phyloP scores from a whole-genome alignment of 2,888 invertebrate genomes.

The Apoda limacodes region DNA sequence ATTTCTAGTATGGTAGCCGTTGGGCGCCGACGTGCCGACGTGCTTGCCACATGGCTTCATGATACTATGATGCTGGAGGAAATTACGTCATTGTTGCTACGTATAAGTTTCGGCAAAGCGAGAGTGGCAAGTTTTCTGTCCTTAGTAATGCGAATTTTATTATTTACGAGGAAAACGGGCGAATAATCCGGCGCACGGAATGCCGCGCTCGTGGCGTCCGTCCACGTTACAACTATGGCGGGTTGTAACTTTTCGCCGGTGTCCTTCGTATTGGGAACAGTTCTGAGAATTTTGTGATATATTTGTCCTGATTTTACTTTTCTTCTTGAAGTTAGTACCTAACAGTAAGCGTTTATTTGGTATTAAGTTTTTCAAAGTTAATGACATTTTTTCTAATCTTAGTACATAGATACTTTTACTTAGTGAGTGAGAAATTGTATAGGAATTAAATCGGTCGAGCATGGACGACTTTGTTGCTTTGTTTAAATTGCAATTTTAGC shows the following conservation, averaged over 20 bases:
- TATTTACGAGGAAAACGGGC: constrained; percentile 19
- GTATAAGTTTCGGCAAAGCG: constrained; percentile 32
- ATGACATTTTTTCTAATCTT: too few relatives aligned
- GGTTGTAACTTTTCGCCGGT: constrained; percentile 33
- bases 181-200: constrained; percentile 27
- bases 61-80: constrained; percentile 55
- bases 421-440: too few relatives aligned
- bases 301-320: too few relatives aligned
- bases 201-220: constrained; percentile 60
- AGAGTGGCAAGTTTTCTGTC: constrained; percentile 34
- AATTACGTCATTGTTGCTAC: constrained; percentile 41
- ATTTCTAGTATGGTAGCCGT: constrained; percentile 57
- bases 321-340: too few relatives aligned
- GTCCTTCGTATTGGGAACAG: too few relatives aligned
- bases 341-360: too few relatives aligned
- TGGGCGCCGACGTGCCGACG: constrained; percentile 64
- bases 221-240: constrained; percentile 54
- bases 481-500: constrained; percentile 49
- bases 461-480: too few relatives aligned
- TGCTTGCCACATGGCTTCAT: constrained; percentile 63
- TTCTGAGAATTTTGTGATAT: too few relatives aligned
- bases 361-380: too few relatives aligned
- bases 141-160: constrained; percentile 17
- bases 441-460: too few relatives aligned
- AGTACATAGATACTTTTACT: too few relatives aligned